Base-by-base conservation (phyloP, 2,888 invertebrate genomes). In the Lepidocyrtoides sp. region DNA sequence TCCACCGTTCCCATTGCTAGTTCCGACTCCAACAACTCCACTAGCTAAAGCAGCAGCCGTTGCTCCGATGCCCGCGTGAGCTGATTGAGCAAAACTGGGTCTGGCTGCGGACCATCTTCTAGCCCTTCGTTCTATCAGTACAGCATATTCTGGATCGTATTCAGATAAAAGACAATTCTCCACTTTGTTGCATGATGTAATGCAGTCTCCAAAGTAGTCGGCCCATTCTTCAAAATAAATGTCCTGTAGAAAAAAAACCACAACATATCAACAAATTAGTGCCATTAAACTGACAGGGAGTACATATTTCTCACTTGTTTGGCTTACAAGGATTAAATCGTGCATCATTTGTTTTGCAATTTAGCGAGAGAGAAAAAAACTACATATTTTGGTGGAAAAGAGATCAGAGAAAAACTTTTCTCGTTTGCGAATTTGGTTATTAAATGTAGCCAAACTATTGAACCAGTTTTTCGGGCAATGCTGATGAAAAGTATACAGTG, bases 101-200 rank as follows among this genome's bases (percentile, higher is more conserved):
- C 96, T 96, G 1, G 97, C 97, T 91, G 97, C 95, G 12, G 97
- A 97, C 97, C 97, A 97, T 72, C 97, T 96, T 66, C 97, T 95
- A 14, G 96, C 97, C 92, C 97, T 97, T 63, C 97, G 96, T 95
- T 97, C 97, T 95, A 97, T 96, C 94, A 97, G 96, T 94, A 97
- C 97, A 23, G 97, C 97, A 95, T 97, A 96, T 95, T 97, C 97
- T 0, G 97, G 97, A 94, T 93, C 93, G 87, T 92, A 93, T 90
- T 93, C 94, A 20, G 94, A 94, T 32, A 77, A 86, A 8, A 94
- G 91, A 89, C 93, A 93, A 77, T 93, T 93, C 82, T 93, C 93
- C 94, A 96, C 97, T 96, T 97, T 97, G 96, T 97, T 97, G 95
- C 97, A 98, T 92, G 97, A 97, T 94, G 97, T 97, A 95, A 98